Evolutionary conservation across 2,113 vertebrate genomes (phyloP).

Genomic region (Amblyopsis rosae): DNA sequence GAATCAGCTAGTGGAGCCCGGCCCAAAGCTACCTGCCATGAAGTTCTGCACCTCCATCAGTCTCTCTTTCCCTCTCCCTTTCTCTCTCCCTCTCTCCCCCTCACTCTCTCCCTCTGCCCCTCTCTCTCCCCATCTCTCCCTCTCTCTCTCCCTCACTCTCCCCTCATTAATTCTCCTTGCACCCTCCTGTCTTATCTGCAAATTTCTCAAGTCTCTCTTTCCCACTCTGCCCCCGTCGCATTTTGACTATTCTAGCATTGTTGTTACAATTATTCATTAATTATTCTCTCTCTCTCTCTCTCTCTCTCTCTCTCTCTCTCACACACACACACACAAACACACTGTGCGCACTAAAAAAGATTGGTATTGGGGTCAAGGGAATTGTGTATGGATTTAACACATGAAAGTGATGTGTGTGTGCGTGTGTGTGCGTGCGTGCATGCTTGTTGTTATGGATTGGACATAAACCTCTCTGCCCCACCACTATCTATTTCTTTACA

Average conservation of each 20-base stretch:
- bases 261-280: not conserved
- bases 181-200: not conserved
- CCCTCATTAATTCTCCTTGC: not conserved
- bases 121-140: not conserved
- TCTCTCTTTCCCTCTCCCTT: not conserved
- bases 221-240: not conserved
- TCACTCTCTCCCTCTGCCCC: not conserved
- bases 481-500: not conserved
- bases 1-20: not conserved
- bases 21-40: not conserved
- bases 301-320: not conserved
- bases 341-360: no score
- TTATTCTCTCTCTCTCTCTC: not conserved
- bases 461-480: conserved; percentile 11
- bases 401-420: no score
- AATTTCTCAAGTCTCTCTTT: not conserved
- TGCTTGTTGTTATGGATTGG: conserved; percentile 15
- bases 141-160: not conserved
- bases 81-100: not conserved
- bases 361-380: no score
- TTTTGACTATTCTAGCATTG: no score
- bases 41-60: not conserved
- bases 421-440: conserved; percentile 4
- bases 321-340: not conserved
- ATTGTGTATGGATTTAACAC: no score